Base-by-base conservation (phyloP, 2,888 invertebrate genomes). In the Drosophila sordidapex region DNA sequence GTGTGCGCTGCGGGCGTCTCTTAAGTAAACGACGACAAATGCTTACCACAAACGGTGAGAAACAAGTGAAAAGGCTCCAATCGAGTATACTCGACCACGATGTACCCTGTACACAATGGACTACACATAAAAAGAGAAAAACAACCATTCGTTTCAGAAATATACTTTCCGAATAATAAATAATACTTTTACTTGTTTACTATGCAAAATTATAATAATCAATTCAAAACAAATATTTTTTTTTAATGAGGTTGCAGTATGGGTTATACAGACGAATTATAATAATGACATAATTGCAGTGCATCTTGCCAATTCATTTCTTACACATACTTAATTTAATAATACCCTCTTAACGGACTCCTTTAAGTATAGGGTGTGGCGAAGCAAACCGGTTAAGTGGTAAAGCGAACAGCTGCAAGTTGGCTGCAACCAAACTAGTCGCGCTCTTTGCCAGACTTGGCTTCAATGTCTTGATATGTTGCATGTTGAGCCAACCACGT, bases 401-500 rank as follows among this genome's bases (percentile, higher is more conserved):
- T 61, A 35, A 64, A 36, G 13, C 46, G 67, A 82, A 76, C 80
- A 81, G 82, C 81, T 81, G 81, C 82, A 71, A 62, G 60, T 51
- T 70, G 57, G 35, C 64, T 71, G 65, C 58, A 59, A 62, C 79
- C 61, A 70, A 54, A 64, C 67, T 58, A 52, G 74, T 52, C 52
- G 78, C 40, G 49, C 54, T 71, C 62, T 52, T 46, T 40, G 61
- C 63, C 65, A 84, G 79, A 79, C 67, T 58, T 79, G 76, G 71
- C 75, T 74, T 43, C 74, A 75, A 58, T 69, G 58, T 56, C 27
- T 56, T 77, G 46, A 58, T 67, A 43, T 65, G 75, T 57, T 75
- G 71, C 79, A 77, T 75, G 74, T 69, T 68, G 80, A 80, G 77
- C 29, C 76, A 67, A 63, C 51, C 53, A 48, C 35, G 61, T 35